Conservation (phyloP, 1,140 invertebrate species). For the Sminthurinus signatus region DNA sequence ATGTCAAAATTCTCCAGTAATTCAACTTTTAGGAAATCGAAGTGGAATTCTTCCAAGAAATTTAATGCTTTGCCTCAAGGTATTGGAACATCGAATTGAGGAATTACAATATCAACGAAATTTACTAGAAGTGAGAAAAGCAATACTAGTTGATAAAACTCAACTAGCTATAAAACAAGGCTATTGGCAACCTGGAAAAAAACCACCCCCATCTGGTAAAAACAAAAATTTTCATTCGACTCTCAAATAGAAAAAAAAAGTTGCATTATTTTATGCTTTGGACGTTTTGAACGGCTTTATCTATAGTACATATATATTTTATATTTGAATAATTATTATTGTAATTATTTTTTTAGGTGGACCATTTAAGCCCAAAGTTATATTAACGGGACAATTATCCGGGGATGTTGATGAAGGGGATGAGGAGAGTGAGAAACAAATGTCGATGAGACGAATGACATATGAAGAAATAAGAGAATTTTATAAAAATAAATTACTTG, state of each 20-base stretch:
- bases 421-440: slow-evolving; percentile 8
- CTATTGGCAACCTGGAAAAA: slow-evolving; percentile 2
- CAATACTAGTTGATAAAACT: slow-evolving; percentile 8
- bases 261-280: neutral
- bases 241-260: neutral
- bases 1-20: slow-evolving; percentile 28
- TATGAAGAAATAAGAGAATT: slow-evolving; percentile 12
- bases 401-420: slow-evolving; percentile 7
- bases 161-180: slow-evolving; percentile 10
- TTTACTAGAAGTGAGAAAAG: slow-evolving; percentile 21
- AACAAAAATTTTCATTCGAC: neutral
- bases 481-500: neutral
- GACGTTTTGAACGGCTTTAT: no score
- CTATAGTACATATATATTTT: no score
- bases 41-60: slow-evolving; percentile 20
- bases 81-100: slow-evolving; percentile 23
- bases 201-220: neutral
- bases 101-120: slow-evolving; percentile 15
- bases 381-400: slow-evolving; percentile 6
- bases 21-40: slow-evolving; percentile 22
- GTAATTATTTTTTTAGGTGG: no score
- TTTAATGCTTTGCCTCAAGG: slow-evolving; percentile 17
- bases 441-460: slow-evolving; percentile 4
- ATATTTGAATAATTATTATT: no score
- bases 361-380: slow-evolving; percentile 12